Conservation (phyloP, 2,888 invertebrate species). For the Tinea pellionella region DNA sequence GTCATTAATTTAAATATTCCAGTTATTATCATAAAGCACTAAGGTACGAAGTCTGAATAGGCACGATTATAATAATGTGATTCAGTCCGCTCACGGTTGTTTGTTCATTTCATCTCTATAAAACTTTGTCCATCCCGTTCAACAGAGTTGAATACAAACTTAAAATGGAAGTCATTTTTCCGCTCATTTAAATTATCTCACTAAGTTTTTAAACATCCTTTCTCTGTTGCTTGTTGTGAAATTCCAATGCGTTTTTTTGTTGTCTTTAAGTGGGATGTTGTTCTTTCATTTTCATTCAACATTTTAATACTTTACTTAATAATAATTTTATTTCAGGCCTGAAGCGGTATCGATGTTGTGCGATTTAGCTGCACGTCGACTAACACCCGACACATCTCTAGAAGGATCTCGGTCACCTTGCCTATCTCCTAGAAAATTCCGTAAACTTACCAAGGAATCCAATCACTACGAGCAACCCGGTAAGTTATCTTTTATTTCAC, state of each 20-base stretch:
- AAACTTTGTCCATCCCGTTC: neutral
- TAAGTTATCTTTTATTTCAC: conserved; percentile 24
- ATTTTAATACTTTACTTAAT: no score
- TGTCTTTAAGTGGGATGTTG: no score
- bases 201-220: neutral
- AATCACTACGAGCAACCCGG: conserved; percentile 64
- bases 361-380: conserved; percentile 81
- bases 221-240: neutral
- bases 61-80: neutral
- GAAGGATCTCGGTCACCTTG: conserved; percentile 70
- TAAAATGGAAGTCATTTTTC: neutral
- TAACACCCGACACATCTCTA: conserved; percentile 70
- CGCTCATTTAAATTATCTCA: neutral
- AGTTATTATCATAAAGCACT: neutral
- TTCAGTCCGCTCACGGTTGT: conserved; percentile 2
- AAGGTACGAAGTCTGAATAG: neutral
- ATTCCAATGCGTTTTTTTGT: neutral
- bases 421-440: conserved; percentile 71
- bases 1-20: neutral
- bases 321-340: conserved; percentile 58
- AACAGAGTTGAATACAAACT: neutral
- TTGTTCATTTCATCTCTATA: neutral
- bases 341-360: conserved; percentile 88
- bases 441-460: conserved; percentile 68
- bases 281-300: no score